Evolutionary conservation across 2,113 vertebrate genomes (phyloP), one percentile per base, ranked within the genome.

Genomic region (Neodontobutis hainanensis): DNA sequence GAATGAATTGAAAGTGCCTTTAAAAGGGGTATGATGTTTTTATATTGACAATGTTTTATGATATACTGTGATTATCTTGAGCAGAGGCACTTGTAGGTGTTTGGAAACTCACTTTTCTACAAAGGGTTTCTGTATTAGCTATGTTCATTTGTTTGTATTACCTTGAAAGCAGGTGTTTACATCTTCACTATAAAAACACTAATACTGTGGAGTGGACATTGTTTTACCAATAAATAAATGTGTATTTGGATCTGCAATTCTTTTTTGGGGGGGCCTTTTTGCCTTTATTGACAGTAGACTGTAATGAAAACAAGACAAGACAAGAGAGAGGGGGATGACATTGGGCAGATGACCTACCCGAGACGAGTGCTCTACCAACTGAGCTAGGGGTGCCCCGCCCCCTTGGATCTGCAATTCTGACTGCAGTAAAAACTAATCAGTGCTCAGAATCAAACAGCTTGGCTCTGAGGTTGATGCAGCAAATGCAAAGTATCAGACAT

Each of bases 51-150:
- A 34, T 34, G 27, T 11, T 34, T 27, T 52, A 11, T 34, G 12
- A 34, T 27, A 34, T 27, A 52, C 9, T 40, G 8, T 40, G 38
- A 40, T 2, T 6, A 8, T 40, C 38, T 40, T 40, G 38, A 6
- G 38, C 38, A 6, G 8, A 40, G 2, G 36, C 6, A 77, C 76
- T 79, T 73, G 5, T 34, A 69, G 53, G 15, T 69, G 55, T 60
- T 73, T 66, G 51, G 32, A 68, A 70, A 65, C 34, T 57, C 60
- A 53, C 52, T 63, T 80, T 55, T 50, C 35, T 53, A 38, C 6
- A n/a, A n/a, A 38, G 36, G 4, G 36, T 6, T 38, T 6, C 36
- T 38, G 19, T 11, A 32, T 11, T 34, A 6, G 5, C 14, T 55
- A 15, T 40, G 6, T n/a, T 8, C 12, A 46, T 12, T 6, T 55